Percentiles rank a stretch among this genome's conserved stretches.
Evolutionary conservation across 2,888 invertebrate genomes (phyloP).

Genomic region (Synanthedon myopaeformis): DNA sequence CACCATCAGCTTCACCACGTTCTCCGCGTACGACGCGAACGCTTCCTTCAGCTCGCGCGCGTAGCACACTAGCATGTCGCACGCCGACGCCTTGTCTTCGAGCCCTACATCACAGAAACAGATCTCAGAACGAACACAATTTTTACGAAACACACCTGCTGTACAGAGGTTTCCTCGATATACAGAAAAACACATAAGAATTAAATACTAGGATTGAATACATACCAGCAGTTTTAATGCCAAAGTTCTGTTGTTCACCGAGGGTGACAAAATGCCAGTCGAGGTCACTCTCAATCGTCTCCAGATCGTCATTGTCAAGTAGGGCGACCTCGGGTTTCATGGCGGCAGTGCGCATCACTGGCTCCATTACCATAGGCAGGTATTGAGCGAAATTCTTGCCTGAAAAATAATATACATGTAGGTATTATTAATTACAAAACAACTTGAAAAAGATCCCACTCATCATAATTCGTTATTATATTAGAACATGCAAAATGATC

Average conservation of each 20-base stretch:
- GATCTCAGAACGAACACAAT: no score
- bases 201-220: neutral
- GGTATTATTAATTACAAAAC: no score
- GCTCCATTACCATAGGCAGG: constrained; percentile 94
- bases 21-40: constrained; percentile 67
- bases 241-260: constrained; percentile 95
- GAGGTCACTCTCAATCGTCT: constrained; percentile 85
- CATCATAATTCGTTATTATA: no score
- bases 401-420: constrained; percentile 10
- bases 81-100: constrained; percentile 96
- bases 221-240: constrained; percentile 87
- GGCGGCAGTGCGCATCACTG: constrained; percentile 90
- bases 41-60: constrained; percentile 93
- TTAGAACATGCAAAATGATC: no score
- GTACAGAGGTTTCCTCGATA: neutral
- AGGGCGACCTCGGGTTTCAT: constrained; percentile 94
- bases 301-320: constrained; percentile 86
- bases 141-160: no score
- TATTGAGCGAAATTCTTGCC: constrained; percentile 91
- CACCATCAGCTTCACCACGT: constrained; percentile 85
- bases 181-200: no score
- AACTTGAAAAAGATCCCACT: no score
- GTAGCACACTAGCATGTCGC: constrained; percentile 96
- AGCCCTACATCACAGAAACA: constrained; percentile 64
- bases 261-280: constrained; percentile 96